Evolutionary conservation across 2,888 invertebrate genomes (phyloP).

Genomic region (Syrista parreyssii): DNA sequence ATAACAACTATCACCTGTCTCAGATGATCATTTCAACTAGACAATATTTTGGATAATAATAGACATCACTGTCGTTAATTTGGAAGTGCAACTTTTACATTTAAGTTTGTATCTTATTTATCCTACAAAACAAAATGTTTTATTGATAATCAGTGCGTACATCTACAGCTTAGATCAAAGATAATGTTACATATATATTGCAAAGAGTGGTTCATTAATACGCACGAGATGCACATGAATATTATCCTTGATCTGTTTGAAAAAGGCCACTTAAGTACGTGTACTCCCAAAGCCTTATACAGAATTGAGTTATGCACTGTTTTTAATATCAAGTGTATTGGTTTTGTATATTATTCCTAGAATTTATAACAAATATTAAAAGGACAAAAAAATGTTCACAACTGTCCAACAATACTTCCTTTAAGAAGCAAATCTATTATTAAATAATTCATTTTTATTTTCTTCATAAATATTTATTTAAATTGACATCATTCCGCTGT

Average conservation of each 20-base stretch:
- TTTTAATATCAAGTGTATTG: background rate
- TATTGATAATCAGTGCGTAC: background rate
- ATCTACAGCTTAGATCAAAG: background rate
- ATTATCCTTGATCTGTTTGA: background rate
- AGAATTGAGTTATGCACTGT: background rate
- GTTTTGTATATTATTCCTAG: background rate
- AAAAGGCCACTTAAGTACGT: conserved; percentile 4
- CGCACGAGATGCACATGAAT: background rate
- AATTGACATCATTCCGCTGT: background rate
- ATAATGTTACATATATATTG: background rate
- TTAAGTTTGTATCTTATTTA: background rate
- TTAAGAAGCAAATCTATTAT: background rate
- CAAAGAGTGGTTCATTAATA: background rate
- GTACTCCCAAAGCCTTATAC: conserved; percentile 4
- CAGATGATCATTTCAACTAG: background rate
- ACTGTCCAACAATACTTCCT: background rate
- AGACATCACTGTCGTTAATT: background rate
- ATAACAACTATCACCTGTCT: background rate
- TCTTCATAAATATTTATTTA: background rate
- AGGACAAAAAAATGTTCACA: background rate
- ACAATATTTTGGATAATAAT: background rate
- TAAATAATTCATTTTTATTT: background rate
- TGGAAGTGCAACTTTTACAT: background rate
- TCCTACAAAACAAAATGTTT: background rate
- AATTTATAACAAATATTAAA: background rate